Conservation (phyloP, 2,113 vertebrate species). For the Carettochelys insculpta region DNA sequence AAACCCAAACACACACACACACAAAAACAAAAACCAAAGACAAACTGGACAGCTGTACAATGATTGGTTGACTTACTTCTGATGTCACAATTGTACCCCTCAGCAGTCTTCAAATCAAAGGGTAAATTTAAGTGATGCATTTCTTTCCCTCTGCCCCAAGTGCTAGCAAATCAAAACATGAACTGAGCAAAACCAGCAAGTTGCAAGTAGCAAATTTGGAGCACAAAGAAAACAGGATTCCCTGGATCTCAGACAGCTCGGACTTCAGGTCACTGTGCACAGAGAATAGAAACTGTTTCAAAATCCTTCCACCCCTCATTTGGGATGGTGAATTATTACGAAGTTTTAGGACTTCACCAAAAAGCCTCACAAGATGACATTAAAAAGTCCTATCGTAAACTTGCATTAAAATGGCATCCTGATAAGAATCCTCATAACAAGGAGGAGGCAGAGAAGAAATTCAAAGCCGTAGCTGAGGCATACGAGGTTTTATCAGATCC, state of each 20-base stretch:
- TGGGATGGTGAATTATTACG: constrained; percentile 81
- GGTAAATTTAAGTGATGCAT: neutral
- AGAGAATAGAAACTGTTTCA: neutral
- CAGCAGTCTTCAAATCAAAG: constrained; percentile 10
- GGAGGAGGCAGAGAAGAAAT: constrained; percentile 81
- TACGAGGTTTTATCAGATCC: constrained; percentile 65
- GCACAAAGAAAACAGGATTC: neutral
- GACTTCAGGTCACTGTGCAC: neutral
- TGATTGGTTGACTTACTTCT: neutral
- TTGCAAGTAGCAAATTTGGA: neutral
- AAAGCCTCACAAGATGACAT: constrained; percentile 81
- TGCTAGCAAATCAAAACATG: neutral
- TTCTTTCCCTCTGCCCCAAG: neutral
- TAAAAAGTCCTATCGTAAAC: constrained; percentile 90
- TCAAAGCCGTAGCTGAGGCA: constrained; percentile 74
- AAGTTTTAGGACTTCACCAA: constrained; percentile 81
- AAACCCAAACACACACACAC: too few species aligned
- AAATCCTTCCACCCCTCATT: neutral
- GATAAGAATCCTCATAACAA: constrained; percentile 91
- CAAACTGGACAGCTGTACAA: neutral
- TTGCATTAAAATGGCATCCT: constrained; percentile 90
- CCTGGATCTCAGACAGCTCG: neutral
- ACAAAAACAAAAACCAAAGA: too few species aligned
- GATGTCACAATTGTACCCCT: constrained; percentile 28
- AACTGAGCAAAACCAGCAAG: neutral